Base-by-base conservation (phyloP, 2,888 invertebrate genomes). In the Rhagium mordax region DNA sequence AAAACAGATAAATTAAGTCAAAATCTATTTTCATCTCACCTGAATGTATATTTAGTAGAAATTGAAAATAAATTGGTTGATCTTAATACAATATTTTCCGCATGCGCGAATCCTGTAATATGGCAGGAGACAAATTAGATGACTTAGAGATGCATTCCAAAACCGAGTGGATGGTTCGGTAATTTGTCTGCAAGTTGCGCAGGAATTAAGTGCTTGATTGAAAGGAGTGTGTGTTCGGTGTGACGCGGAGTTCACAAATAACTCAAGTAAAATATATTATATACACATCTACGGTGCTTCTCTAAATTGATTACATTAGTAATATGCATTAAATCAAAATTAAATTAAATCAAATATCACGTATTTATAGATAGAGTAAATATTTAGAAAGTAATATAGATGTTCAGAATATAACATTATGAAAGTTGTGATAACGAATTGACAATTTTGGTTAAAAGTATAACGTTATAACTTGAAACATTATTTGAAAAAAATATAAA, bases 161-260 rank as follows among this genome's bases (percentile, higher is more conserved):
- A 80, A 80, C 75, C 78, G 78, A 80, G 79, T 81, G 79, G 83
- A 81, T 82, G 83, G 76, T 81, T 79, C 75, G 81, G 83, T 81
- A 85, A 86, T 86, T 86, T 86, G 86, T 86, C 86, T 83, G 81
- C 80, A 82, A 83, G 81, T 82, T 84, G 84, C 83, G 83, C 81
- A 80, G 84, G 85, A 84, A 85, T 85, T 85, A 85, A 84, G 81
- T 81, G 81, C 82, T 83, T 82, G 82, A 82, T 87, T 86, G 87
- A 87, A 86, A 84, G 84, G 85, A 84, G 85, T 84, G 85, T 82
- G 86, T 87, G 87, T 86, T 85, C 80, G 79, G 81, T 76, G 82
- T 85, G 86, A 86, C 86, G 85, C 81, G 78, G 77, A 74, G 80
- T 82, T 83, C 85, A 86, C 87, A 87, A 87, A 87, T 86, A 86